Conservation (phyloP, 2,888 invertebrate species). For the Chironomus riparius region DNA sequence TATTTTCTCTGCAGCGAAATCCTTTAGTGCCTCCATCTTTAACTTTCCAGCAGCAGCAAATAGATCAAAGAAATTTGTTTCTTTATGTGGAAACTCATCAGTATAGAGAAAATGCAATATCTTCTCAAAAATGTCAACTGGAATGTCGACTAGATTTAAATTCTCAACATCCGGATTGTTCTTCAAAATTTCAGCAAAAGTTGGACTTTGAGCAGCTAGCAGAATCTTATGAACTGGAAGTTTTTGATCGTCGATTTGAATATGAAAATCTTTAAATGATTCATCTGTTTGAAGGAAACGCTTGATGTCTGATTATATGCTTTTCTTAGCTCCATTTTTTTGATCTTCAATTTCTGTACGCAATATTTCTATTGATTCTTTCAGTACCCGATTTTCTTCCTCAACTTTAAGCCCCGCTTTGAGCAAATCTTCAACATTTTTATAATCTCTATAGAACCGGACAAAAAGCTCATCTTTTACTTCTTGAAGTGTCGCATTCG, state of each 20-base stretch:
- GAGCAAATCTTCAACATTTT: no score
- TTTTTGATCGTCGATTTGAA: not conserved
- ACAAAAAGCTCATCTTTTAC: no score
- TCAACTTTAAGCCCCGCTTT: no score
- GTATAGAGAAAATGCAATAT: not conserved
- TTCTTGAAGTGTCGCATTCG: no score
- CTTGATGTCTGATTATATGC: not conserved
- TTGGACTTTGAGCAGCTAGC: not conserved
- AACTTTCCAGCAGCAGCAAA: not conserved
- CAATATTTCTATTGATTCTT: no score
- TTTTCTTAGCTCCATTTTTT: no score
- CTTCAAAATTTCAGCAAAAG: not conserved
- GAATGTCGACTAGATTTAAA: not conserved
- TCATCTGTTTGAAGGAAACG: not conserved
- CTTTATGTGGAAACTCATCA: not conserved
- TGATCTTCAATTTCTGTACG: no score
- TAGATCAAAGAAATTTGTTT: not conserved
- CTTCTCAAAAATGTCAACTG: not conserved
- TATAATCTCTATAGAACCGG: no score
- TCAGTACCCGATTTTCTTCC: no score
- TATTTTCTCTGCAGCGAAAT: not conserved
- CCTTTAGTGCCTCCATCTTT: not conserved
- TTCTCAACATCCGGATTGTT: not conserved
- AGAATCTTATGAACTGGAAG: not conserved
- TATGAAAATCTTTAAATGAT: not conserved